These are phyloP conservation scores for Steinernema feltiae DNA, from an alignment of 1,140 invertebrate genomes.

Conservation along the genomic window DNA sequence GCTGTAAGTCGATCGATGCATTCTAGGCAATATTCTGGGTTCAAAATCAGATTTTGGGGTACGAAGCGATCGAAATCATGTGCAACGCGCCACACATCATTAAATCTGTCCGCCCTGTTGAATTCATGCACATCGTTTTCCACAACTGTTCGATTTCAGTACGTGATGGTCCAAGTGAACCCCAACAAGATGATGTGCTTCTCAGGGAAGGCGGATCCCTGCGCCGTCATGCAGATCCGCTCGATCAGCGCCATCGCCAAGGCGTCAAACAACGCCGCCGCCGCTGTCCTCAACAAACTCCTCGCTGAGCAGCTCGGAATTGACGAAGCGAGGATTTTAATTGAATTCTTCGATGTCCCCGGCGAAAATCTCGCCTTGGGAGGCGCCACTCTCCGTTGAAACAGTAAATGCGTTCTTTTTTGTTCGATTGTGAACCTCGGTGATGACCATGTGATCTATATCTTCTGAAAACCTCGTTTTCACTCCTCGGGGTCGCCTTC, in stretches of 20 bases:
- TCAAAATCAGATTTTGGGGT: too few relatives aligned
- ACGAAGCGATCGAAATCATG: too few relatives aligned
- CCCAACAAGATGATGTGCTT: constrained; percentile 40
- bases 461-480: background rate
- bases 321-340: constrained; percentile 19
- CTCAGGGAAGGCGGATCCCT: constrained; percentile 42
- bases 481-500: too few relatives aligned
- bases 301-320: constrained; percentile 23
- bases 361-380: constrained; percentile 21
- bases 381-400: constrained; percentile 24
- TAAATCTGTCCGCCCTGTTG: too few relatives aligned
- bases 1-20: constrained; percentile 13
- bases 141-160: constrained; percentile 24
- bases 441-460: too few relatives aligned
- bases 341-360: constrained; percentile 29
- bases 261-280: constrained; percentile 37
- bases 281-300: constrained; percentile 6
- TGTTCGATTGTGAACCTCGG: too few relatives aligned
- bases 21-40: background rate
- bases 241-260: constrained; percentile 40
- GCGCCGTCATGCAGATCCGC: constrained; percentile 34
- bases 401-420: background rate
- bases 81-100: too few relatives aligned
- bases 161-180: constrained; percentile 38
- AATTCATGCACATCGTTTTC: too few relatives aligned